Conservation (phyloP, 2,113 vertebrate species). For the Hemicordylus capensis region DNA sequence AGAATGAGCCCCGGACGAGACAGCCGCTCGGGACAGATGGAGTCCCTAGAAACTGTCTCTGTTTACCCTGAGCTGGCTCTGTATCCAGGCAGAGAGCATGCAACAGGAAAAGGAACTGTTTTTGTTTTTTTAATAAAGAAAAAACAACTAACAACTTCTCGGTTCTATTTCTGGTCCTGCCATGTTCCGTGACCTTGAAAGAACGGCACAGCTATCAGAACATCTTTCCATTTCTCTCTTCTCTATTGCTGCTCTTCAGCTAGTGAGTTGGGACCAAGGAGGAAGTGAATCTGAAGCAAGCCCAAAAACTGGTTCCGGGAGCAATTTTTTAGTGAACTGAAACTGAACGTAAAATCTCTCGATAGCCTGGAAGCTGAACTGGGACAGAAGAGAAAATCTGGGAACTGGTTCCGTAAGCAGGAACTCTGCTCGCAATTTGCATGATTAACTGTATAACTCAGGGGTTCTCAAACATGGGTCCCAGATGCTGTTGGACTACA, state of each 20-base stretch:
- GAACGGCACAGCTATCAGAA: background rate
- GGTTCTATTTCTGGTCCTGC: slow-evolving; percentile 62
- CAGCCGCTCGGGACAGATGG: slow-evolving; percentile 57
- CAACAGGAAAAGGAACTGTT: slow-evolving; percentile 67
- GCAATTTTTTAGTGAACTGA: too few species aligned
- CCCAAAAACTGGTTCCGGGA: too few species aligned
- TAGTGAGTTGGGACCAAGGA: background rate
- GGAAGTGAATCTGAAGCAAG: background rate
- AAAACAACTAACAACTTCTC: slow-evolving; percentile 52
- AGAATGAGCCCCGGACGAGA: slow-evolving; percentile 44
- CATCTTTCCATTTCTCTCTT: background rate
- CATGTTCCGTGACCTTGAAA: slow-evolving; percentile 60
- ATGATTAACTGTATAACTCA: too few species aligned
- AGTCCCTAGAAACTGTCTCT: slow-evolving; percentile 57
- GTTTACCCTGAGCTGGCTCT: slow-evolving; percentile 71
- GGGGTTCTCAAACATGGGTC: too few species aligned
- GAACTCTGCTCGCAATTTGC: too few species aligned
- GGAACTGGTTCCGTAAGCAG: too few species aligned
- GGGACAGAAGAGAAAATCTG: too few species aligned
- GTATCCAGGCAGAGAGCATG: slow-evolving; percentile 73
- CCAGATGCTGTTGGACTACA: too few species aligned
- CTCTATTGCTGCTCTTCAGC: background rate
- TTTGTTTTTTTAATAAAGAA: background rate
- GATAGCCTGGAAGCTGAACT: too few species aligned
- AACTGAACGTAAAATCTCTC: too few species aligned